A percentile compares a stretch with the other conserved stretches of the same genome.
Evolutionary conservation across 2,797 vertebrate species (phyloP).

Genomic region (Gymnoscopelus microlampas): DNA sequence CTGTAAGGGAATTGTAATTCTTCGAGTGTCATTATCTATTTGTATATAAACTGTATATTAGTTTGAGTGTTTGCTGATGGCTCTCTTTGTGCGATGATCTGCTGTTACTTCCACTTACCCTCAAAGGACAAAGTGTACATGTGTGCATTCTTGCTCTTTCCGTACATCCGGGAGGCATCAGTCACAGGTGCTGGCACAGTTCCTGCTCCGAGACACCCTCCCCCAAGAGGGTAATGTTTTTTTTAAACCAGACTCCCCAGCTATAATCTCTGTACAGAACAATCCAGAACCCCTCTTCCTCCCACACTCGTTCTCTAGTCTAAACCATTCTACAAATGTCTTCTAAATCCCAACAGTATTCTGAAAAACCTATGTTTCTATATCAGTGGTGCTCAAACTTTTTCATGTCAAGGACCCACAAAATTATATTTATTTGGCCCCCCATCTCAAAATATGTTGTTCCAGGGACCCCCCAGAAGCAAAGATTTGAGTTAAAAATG

Average conservation of each 20-base stretch:
- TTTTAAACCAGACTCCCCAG: constrained; percentile 54
- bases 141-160: constrained; percentile 18
- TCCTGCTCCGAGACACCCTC: constrained; percentile 58
- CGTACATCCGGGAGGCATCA: constrained; percentile 56
- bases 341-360: too few species aligned
- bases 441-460: background rate
- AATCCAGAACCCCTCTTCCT: background rate
- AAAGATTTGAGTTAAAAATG: too few species aligned
- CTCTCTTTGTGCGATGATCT: background rate
- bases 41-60: background rate
- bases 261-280: background rate
- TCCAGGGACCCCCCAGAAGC: background rate
- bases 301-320: background rate
- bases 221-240: constrained; percentile 61
- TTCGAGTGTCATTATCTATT: background rate
- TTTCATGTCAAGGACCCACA: constrained; percentile 14
- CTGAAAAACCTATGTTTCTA: too few species aligned
- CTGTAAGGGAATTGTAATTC: background rate
- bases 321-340: constrained; percentile 4
- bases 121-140: constrained; percentile 11
- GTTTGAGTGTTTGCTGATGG: background rate
- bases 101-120: constrained; percentile 7
- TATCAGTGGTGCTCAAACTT: too few species aligned
- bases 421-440: constrained; percentile 34
- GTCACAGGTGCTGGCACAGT: constrained; percentile 55